Percentiles rank a stretch among this genome's conserved stretches.
phyloP scores from a whole-genome alignment of 92 coral and sea anemone species.

The Zoanthus sansibaricus region DNA sequence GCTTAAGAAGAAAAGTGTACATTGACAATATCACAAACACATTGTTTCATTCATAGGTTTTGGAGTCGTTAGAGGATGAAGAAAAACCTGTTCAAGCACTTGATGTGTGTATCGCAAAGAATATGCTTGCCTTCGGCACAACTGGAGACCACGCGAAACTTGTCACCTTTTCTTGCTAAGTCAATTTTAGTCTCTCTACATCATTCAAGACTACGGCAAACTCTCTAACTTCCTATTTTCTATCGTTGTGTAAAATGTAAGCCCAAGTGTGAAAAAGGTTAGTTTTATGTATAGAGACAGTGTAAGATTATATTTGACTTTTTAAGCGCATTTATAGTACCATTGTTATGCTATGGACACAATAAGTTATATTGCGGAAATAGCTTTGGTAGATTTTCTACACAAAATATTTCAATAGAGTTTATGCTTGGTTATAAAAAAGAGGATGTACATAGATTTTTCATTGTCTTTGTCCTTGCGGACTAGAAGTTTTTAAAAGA shows the following conservation, averaged over 20 bases:
- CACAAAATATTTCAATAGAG: too few relatives aligned
- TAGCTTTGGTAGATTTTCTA: too few relatives aligned
- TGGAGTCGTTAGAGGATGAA: slow-evolving; percentile 78
- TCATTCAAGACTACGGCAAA: neutral
- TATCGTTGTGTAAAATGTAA: neutral
- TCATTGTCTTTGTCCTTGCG: too few relatives aligned
- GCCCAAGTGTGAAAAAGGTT: too few relatives aligned
- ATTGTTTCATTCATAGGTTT: slow-evolving; percentile 56
- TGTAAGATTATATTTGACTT: too few relatives aligned
- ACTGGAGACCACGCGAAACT: slow-evolving; percentile 86
- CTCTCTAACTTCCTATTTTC: neutral
- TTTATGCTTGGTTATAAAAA: too few relatives aligned
- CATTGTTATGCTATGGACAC: too few relatives aligned
- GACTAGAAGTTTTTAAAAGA: too few relatives aligned
- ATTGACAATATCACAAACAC: neutral
- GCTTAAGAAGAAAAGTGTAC: neutral
- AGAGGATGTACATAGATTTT: too few relatives aligned
- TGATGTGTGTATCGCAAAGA: slow-evolving; percentile 74
- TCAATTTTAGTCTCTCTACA: neutral
- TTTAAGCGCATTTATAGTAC: too few relatives aligned
- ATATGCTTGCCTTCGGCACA: slow-evolving; percentile 77
- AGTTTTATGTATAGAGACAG: too few relatives aligned
- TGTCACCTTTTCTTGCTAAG: slow-evolving; percentile 64
- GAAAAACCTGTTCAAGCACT: slow-evolving; percentile 93
- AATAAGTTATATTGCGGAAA: too few relatives aligned